phyloP scores from a whole-genome alignment of 1,140 invertebrate species.

The Tribolium castaneum region DNA sequence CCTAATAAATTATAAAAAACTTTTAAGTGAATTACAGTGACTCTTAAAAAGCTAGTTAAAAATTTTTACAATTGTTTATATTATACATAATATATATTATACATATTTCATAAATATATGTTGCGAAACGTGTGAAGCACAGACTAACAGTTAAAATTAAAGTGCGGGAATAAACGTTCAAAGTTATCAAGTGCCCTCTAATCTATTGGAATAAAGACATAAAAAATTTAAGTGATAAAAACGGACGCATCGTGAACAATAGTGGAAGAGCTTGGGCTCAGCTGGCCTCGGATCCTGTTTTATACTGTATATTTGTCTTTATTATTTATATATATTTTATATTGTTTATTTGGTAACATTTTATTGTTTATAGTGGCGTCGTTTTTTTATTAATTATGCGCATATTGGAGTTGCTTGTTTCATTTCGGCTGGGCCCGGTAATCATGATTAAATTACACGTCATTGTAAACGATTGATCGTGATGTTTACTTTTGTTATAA shows the following conservation, averaged over 20 bases:
- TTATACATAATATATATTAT: conserved; percentile 56
- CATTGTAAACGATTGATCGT: conserved; percentile 41
- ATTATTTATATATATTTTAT: conserved; percentile 43
- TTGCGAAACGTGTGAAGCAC: conserved; percentile 31
- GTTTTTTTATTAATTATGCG: conserved; percentile 43
- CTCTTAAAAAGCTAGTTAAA: conserved; percentile 48
- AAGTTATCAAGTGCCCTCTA: conserved; percentile 39
- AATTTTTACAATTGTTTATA: conserved; percentile 59
- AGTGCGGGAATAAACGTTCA: conserved; percentile 37
- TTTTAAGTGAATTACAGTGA: conserved; percentile 53
- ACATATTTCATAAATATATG: conserved; percentile 43
- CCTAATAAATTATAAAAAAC: conserved; percentile 51
- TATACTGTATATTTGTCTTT: conserved; percentile 41
- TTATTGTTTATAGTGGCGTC: conserved; percentile 49
- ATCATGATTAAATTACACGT: conserved; percentile 25
- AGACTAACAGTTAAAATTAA: conserved; percentile 28
- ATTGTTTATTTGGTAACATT: conserved; percentile 40
- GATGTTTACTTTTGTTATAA: conserved; percentile 52
- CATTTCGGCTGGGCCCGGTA: conserved; percentile 32
- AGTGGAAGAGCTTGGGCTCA: conserved; percentile 28
- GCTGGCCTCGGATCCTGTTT: conserved; percentile 39
- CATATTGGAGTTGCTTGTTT: conserved; percentile 23
- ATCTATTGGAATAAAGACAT: conserved; percentile 24
- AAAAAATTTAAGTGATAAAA: conserved; percentile 38
- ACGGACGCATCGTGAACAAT: conserved; percentile 27